phyloP scores from a whole-genome alignment of 2,797 vertebrate genomes.

The Tachyglossus aculeatus region DNA sequence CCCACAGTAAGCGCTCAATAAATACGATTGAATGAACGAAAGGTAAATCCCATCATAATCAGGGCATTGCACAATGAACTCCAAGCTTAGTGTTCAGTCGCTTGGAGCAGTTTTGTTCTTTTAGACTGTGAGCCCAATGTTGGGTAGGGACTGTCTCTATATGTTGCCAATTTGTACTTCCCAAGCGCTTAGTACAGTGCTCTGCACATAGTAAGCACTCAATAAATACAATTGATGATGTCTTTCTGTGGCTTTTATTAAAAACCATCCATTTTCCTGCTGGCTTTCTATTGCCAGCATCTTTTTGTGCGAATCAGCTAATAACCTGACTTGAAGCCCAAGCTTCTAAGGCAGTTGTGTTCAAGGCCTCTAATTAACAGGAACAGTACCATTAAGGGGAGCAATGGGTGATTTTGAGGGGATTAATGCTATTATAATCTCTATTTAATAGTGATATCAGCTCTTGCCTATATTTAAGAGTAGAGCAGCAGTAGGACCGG shows the following conservation, averaged over 20 bases:
- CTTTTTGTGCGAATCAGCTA: not conserved
- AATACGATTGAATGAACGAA: too few species aligned
- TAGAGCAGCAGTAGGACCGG: not conserved
- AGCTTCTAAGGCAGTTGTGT: accelerated
- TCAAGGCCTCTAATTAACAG: not conserved
- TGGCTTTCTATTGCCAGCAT: not conserved
- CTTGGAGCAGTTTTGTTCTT: not conserved
- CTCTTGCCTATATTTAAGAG: not conserved
- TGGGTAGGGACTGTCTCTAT: too few species aligned
- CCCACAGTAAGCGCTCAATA: too few species aligned
- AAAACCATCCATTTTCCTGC: not conserved
- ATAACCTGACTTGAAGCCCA: not conserved
- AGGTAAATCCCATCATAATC: too few species aligned
- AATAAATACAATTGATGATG: too few species aligned
- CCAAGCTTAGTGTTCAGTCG: accelerated
- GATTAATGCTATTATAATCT: too few species aligned
- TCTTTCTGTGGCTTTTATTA: not conserved
- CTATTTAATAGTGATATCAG: not conserved
- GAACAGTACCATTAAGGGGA: not conserved
- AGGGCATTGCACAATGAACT: not conserved
- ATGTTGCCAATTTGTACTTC: too few species aligned
- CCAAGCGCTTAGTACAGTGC: too few species aligned
- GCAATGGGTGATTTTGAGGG: not conserved
- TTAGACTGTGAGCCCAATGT: too few species aligned
- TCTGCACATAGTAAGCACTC: too few species aligned